Conservation (phyloP, 2,113 vertebrate genomes). For the Halichoerus grypus region DNA sequence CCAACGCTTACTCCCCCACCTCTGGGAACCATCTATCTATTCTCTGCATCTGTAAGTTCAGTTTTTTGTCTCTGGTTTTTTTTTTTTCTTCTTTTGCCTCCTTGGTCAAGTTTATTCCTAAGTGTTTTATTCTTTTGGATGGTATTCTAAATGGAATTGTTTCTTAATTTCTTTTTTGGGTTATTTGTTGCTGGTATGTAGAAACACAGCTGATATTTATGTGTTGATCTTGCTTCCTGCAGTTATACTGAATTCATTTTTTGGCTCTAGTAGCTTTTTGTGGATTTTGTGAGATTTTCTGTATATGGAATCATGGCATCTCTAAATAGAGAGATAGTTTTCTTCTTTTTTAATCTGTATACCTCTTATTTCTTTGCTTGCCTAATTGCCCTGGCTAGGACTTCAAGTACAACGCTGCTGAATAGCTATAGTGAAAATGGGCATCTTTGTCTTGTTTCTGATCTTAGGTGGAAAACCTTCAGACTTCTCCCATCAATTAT, state of each 20-base stretch:
- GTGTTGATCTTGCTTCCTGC: background rate
- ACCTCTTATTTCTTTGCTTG: constrained; percentile 24
- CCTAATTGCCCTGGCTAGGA: background rate
- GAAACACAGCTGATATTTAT: background rate
- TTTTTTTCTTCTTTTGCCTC: background rate
- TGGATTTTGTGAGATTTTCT: background rate
- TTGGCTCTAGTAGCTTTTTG: background rate
- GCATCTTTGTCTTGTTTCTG: constrained; percentile 45
- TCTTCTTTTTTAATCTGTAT: constrained; percentile 30
- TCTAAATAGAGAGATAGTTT: constrained; percentile 34
- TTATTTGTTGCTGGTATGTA: background rate
- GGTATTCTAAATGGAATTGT: background rate
- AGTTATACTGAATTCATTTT: background rate
- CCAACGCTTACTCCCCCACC: background rate
- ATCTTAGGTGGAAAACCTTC: background rate
- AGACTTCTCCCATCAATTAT: background rate
- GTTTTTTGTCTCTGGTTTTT: background rate
- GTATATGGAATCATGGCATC: background rate
- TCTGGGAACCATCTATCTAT: background rate
- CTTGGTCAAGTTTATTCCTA: constrained; percentile 16
- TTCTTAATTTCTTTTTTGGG: constrained; percentile 46
- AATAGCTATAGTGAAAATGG: constrained; percentile 13
- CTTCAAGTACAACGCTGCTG: constrained; percentile 24
- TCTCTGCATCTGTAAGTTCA: background rate
- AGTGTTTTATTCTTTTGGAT: constrained; percentile 10